phyloP scores from a whole-genome alignment of 23 tunicate species.

The Trididemnum miniatum region DNA sequence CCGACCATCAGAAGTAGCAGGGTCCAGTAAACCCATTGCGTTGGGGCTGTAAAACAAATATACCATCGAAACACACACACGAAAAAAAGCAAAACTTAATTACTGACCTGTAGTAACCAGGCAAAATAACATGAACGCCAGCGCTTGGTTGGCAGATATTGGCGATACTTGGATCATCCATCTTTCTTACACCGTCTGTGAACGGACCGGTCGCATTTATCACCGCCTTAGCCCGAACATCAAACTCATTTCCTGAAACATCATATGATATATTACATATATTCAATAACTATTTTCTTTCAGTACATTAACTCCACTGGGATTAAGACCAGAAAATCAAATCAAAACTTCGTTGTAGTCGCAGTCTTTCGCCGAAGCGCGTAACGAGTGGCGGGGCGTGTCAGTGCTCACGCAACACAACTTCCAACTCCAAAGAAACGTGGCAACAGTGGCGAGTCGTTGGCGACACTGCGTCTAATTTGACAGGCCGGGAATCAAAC shows the following conservation, averaged over 20 bases:
- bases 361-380: no score
- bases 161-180: conserved; percentile 56
- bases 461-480: no score
- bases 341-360: no score
- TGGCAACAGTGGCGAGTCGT: no score
- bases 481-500: no score
- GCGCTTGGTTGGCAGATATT: conserved; percentile 96
- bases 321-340: no score
- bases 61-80: neutral
- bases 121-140: conserved; percentile 89
- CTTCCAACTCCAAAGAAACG: no score
- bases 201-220: conserved; percentile 96
- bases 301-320: no score
- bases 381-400: no score
- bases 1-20: conserved; percentile 91
- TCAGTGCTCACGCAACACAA: no score
- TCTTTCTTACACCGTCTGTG: conserved; percentile 70
- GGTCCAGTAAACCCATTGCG: conserved; percentile 90
- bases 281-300: no score
- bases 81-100: neutral
- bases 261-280: no score
- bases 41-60: conserved; percentile 60
- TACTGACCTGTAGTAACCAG: conserved; percentile 85
- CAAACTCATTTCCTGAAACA: conserved; percentile 58
- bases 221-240: conserved; percentile 76